Base-by-base conservation (phyloP, 2,113 vertebrate species). In the Pollimyrus isidori region DNA sequence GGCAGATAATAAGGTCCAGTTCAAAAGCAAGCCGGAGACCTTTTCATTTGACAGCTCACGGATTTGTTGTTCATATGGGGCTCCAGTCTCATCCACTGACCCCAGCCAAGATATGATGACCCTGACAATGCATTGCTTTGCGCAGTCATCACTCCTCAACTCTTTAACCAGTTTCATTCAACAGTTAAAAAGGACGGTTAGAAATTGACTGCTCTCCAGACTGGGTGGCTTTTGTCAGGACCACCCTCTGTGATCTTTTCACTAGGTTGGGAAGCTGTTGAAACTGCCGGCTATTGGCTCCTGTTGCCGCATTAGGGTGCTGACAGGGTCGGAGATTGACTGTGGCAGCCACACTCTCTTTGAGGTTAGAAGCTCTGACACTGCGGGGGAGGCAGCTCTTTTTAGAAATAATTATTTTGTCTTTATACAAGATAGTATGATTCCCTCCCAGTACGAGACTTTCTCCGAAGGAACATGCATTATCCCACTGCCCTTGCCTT, bases 341-440 rank as follows among this genome's bases (percentile, higher is more conserved):
- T 90, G 56, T 88, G 90, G 87, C 90, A 90, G 90, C 56, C 76
- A 69, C 80, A 30, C 87, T 90, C 73, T 58, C 45, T 73, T 88
- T 90, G 89, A 52, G 90, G 86, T 90, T 62, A 1, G 90, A 23
- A 88, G 76, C 46, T 89, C 92, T 92, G 91, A 91, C 91, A 90
- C 62, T 1, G 90, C 23, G 11, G 90, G 90, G 92, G 52, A 87
- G 21, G 91, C 4, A 90, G 92, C 92, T 93, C 86, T 90, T 94
- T 93, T 95, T 94, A 94, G 94, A 93, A 91, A 92, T 92, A 93
- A 93, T 94, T 93, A 90, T 90, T 94, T 92, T 93, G 93, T 93
- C 92, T 92, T 91, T 94, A 88, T 89, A 88, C 82, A 92, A 93
- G 92, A 92, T 92, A 90, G 91, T 92, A 91, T 84, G 87, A 90